Evolutionary conservation across 2,888 invertebrate species (phyloP).

Genomic region (Dioctria rufipes): DNA sequence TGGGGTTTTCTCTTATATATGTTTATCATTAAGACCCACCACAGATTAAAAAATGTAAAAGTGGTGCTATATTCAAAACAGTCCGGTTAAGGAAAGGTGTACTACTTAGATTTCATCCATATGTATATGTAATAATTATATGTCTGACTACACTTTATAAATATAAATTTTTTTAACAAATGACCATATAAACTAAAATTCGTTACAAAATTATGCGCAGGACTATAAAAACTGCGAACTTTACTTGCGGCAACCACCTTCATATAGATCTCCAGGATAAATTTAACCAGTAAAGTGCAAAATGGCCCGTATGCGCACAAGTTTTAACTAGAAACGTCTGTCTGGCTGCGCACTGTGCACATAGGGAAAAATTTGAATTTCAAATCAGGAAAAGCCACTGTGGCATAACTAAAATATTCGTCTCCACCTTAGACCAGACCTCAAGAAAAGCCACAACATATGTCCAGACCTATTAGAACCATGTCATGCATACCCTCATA

Average conservation of each 20-base stretch:
- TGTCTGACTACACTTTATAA: too few relatives aligned
- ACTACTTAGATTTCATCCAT: too few relatives aligned
- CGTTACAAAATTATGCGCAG: slow-evolving; percentile 3
- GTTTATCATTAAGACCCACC: too few relatives aligned
- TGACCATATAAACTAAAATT: not conserved
- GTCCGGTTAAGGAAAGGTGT: too few relatives aligned
- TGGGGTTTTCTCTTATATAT: too few relatives aligned
- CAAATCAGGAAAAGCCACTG: slow-evolving; percentile 44
- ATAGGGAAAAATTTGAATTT: slow-evolving; percentile 39
- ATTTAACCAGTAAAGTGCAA: too few relatives aligned
- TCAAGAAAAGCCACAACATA: not conserved
- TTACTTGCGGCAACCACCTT: not conserved
- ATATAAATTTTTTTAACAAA: too few relatives aligned
- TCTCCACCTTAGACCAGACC: not conserved
- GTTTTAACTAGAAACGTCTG: not conserved
- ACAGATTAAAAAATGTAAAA: too few relatives aligned
- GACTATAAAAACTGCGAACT: not conserved
- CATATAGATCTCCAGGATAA: not conserved
- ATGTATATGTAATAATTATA: too few relatives aligned
- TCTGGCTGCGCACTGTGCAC: not conserved
- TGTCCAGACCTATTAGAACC: not conserved
- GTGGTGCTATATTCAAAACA: too few relatives aligned
- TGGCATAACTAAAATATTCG: slow-evolving; percentile 49
- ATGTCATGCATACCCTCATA: not conserved
- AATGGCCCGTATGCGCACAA: not conserved